Conservation (phyloP, 2,888 invertebrate species). For the Colostygia pectinataria region DNA sequence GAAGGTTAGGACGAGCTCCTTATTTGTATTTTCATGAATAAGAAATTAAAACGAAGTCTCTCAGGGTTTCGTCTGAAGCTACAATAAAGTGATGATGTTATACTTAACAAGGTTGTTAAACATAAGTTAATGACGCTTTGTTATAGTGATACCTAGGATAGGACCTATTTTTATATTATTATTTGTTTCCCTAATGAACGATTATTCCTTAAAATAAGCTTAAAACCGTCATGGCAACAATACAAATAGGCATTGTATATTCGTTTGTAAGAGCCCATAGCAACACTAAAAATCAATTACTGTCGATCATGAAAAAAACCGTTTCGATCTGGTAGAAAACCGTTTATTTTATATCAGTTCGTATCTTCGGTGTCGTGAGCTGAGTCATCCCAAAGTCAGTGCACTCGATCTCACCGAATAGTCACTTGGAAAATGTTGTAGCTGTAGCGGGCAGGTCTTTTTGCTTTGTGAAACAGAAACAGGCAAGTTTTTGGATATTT, state of each 20-base stretch:
- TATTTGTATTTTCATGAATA: no score
- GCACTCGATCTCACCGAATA: slow-evolving; percentile 33
- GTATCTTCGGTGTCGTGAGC: slow-evolving; percentile 37
- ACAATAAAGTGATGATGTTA: no score
- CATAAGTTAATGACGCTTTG: no score
- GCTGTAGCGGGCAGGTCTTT: slow-evolving; percentile 1
- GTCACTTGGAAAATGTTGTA: slow-evolving; percentile 7
- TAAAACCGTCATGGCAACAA: no score
- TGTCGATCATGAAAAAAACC: slow-evolving; percentile 23
- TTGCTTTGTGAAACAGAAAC: slow-evolving; percentile 1
- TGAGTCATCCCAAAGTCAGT: slow-evolving; percentile 41
- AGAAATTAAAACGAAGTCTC: no score
- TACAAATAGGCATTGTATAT: neutral
- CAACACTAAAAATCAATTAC: slow-evolving; percentile 24
- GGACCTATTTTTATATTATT: no score
- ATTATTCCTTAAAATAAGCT: no score
- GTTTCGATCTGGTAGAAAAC: slow-evolving; percentile 31
- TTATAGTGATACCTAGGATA: no score
- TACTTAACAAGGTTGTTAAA: no score
- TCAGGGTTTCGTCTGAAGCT: no score
- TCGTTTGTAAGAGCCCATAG: slow-evolving; percentile 3
- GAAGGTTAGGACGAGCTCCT: no score
- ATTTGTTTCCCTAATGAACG: no score
- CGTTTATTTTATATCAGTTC: slow-evolving; percentile 27
- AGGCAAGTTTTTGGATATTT: neutral